Percentiles rank a stretch among this genome's conserved stretches.
phyloP scores from a whole-genome alignment of 2,797 vertebrate genomes.

The Sebastes melanostomus region DNA sequence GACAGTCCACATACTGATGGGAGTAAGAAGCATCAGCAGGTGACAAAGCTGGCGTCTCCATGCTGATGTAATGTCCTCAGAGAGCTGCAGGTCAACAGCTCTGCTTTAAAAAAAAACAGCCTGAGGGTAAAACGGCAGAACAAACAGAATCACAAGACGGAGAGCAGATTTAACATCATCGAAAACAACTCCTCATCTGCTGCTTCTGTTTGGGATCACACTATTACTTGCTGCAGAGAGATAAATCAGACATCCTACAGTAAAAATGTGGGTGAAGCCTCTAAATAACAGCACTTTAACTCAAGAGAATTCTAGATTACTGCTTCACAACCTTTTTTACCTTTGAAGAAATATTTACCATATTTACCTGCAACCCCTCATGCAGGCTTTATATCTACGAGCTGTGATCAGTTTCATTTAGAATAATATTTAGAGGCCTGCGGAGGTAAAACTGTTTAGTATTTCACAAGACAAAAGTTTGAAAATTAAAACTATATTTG shows the following conservation, averaged over 20 bases:
- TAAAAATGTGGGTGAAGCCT: too few species aligned
- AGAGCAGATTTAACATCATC: not conserved
- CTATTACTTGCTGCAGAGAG: not conserved
- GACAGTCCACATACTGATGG: not conserved
- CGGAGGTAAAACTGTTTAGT: not conserved
- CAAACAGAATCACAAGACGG: not conserved
- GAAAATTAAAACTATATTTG: not conserved
- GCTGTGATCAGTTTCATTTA: not conserved
- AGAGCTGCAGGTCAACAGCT: not conserved
- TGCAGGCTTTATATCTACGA: too few species aligned
- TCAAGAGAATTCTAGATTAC: not conserved
- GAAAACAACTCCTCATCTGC: not conserved
- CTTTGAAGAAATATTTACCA: not conserved
- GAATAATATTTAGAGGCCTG: not conserved
- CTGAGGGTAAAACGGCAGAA: not conserved
- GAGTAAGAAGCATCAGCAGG: not conserved
- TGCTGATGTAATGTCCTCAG: conserved; percentile 1
- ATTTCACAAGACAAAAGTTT: not conserved
- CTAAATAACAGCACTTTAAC: too few species aligned
- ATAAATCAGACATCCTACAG: not conserved
- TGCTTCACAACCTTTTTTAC: not conserved
- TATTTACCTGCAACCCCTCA: not conserved
- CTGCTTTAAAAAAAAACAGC: not conserved
- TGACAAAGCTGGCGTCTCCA: not conserved
- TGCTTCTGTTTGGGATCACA: not conserved